Evolutionary conservation across 2,797 vertebrate genomes (phyloP).

Genomic region (Crocidura indochinensis): DNA sequence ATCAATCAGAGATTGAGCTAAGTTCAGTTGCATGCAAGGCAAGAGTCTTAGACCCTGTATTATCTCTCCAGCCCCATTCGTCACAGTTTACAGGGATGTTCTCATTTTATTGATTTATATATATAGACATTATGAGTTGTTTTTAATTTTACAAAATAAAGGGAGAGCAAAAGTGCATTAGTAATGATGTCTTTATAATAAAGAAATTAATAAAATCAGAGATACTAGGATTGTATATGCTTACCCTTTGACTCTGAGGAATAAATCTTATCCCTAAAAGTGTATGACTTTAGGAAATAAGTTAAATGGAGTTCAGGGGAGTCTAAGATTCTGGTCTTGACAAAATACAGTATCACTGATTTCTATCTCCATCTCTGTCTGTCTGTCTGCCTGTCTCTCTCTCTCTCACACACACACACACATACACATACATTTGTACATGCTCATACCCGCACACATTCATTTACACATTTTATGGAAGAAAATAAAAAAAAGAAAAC

Average conservation of each 20-base stretch:
- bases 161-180: neutral
- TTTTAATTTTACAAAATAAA: slow-evolving; percentile 57
- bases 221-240: neutral
- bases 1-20: too few species aligned
- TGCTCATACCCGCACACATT: neutral
- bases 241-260: neutral
- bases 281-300: slow-evolving; percentile 1
- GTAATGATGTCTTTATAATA: neutral
- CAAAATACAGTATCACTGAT: neutral
- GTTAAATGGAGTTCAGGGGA: neutral
- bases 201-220: slow-evolving; percentile 26
- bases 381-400: neutral
- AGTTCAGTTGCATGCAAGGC: too few species aligned
- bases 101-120: slow-evolving; percentile 4
- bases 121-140: neutral
- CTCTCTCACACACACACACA: neutral
- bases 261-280: neutral
- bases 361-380: neutral
- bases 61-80: too few species aligned
- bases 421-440: neutral
- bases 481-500: neutral
- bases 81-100: too few species aligned
- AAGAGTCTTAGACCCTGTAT: too few species aligned
- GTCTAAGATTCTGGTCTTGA: slow-evolving; percentile 3
- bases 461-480: neutral